Percentiles rank a stretch among this genome's conserved stretches.
Conservation (phyloP, 2,113 vertebrate species). For the Picathartes gymnocephalus region DNA sequence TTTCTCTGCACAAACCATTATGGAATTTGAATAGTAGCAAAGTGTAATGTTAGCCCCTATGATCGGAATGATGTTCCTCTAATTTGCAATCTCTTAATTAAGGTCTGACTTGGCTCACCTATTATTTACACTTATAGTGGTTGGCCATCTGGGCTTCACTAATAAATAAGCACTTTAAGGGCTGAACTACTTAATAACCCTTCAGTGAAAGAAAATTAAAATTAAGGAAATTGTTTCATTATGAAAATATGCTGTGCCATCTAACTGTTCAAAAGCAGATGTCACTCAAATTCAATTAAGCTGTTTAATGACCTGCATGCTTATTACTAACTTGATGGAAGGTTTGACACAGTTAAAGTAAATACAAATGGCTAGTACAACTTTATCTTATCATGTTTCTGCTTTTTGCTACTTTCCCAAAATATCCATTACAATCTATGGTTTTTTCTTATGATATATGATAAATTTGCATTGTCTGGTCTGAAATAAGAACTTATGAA, state of each 20-base stretch:
- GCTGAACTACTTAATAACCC: constrained; percentile 41
- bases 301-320: constrained; percentile 13
- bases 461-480: neutral
- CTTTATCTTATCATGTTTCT: neutral
- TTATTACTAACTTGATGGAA: constrained; percentile 21
- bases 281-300: constrained; percentile 51
- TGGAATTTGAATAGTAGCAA: neutral
- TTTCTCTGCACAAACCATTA: neutral
- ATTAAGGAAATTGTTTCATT: constrained; percentile 43
- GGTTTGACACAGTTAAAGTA: neutral
- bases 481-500: neutral
- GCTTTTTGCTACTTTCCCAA: neutral
- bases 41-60: neutral
- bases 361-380: neutral
- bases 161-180: constrained; percentile 44
- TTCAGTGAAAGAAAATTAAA: constrained; percentile 7
- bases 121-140: constrained; percentile 8
- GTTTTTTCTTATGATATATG: neutral
- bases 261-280: constrained; percentile 49
- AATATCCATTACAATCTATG: neutral
- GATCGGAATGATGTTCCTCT: neutral
- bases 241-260: constrained; percentile 20
- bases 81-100: constrained; percentile 52
- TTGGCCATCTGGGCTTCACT: constrained; percentile 29
- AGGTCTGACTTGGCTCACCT: constrained; percentile 26